Base-by-base conservation (phyloP, 2,797 vertebrate species). In the Acrocephalus scirpaceus region DNA sequence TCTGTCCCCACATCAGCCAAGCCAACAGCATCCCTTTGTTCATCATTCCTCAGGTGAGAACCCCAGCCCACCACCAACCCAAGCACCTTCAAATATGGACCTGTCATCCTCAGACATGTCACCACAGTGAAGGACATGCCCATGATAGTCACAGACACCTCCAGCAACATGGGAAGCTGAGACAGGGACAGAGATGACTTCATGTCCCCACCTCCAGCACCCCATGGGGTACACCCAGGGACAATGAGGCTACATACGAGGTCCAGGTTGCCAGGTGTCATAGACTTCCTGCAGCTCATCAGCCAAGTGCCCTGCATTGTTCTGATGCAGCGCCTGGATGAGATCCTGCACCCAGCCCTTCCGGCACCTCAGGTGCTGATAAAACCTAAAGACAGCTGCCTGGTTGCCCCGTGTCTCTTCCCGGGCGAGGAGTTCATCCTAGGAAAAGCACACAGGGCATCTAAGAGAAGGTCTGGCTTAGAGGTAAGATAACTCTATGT, bases 331-430 rank as follows among this genome's bases (percentile, higher is more conserved):
- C 0, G 92, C 97, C 0, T 66, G 4, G 19, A 97, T 90, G 18
- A 97, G 80, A 21, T 86, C 53, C 2, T 1, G 10, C 36, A 97
- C 91, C 97, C 97, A 97, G 47, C 74, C 92, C n/a, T 20, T 7
- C 12, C 95, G 66, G 65, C 73, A 79, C 50, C 10, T 86, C 75
- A 97, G 66, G 79, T 10, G 12, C 48, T 92, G 85, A 34, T 97
- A 96, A 13, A 97, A 92, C 5, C 20, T 27, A 21, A 76, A 95
- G 13, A 72, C 91, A 0, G 94, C 81, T 0, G 26, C 25, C 3
- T 92, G 70, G 76, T 84, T 94, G 5, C 97, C 97, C 5, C 95
- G 81, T 9, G 4, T 73, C 26, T 96, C 84, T 32, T 58, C 79
- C 13, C 54, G 40, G 13, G 95, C 10, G 0, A 48, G 85, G 13